A percentile compares a stretch with the other conserved stretches of the same genome.
Conservation (phyloP, 1,140 invertebrate species). For the Drosophila mojavensis region DNA sequence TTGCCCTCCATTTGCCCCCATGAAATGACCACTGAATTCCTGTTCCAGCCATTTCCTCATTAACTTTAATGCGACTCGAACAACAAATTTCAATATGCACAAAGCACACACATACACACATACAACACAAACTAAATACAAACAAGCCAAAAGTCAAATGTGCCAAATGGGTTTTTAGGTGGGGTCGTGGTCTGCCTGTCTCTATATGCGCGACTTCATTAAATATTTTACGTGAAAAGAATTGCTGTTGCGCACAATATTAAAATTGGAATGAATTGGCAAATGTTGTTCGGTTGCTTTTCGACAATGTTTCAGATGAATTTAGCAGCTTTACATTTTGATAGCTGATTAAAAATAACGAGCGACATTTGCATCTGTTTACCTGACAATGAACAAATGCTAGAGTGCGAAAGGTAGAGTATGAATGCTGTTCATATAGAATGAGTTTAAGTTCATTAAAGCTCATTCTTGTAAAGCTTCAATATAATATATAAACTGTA, state of each 20-base stretch:
- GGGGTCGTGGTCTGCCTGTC: background rate
- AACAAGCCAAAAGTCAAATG: slow-evolving; percentile 29
- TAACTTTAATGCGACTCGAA: slow-evolving; percentile 29
- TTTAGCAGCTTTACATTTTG: slow-evolving; percentile 61
- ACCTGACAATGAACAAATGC: slow-evolving; percentile 44
- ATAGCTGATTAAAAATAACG: slow-evolving; percentile 77
- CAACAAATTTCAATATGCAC: slow-evolving; percentile 25
- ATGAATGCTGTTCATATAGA: no score
- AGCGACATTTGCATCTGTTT: slow-evolving; percentile 54
- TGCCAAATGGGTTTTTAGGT: background rate
- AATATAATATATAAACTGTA: no score
- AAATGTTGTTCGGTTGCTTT: slow-evolving; percentile 18
- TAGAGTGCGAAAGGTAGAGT: background rate
- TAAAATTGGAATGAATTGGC: slow-evolving; percentile 34
- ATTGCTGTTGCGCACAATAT: slow-evolving; percentile 4
- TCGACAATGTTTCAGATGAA: slow-evolving; percentile 47
- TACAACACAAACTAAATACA: slow-evolving; percentile 11
- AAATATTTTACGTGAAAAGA: slow-evolving; percentile 59
- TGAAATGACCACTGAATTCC: slow-evolving; percentile 12
- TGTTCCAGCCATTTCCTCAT: slow-evolving; percentile 23
- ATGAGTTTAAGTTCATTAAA: no score
- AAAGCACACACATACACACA: slow-evolving; percentile 15
- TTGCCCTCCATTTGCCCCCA: background rate
- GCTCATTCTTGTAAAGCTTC: no score
- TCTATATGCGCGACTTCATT: slow-evolving; percentile 49